These are phyloP conservation scores for Clytia hemisphaerica DNA, from an alignment of 30 jellyfish, hydroid and myxozoan species.

Conservation along the genomic window DNA sequence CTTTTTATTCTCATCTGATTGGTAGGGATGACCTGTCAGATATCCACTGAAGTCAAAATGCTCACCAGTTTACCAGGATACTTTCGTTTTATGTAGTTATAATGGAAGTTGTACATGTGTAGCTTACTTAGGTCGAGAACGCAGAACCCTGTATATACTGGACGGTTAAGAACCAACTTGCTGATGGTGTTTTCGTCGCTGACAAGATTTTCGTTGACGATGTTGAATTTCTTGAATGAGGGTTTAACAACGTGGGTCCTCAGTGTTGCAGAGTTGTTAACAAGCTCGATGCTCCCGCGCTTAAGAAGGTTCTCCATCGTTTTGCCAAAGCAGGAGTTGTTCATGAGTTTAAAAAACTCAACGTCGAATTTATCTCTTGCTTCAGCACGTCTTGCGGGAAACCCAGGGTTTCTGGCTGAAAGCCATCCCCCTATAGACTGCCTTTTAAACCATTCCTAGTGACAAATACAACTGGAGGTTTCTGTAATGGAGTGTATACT, in stretches of 20 bases:
- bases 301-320: slow-evolving; percentile 50
- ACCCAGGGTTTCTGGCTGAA: slow-evolving; percentile 46
- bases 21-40: neutral
- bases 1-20: neutral
- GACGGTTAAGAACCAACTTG: too few species aligned
- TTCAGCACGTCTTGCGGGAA: slow-evolving; percentile 16
- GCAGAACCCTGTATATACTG: neutral
- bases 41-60: neutral
- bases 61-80: neutral
- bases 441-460: too few species aligned
- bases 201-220: slow-evolving; percentile 26
- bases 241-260: slow-evolving; percentile 31
- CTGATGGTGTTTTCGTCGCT: too few species aligned
- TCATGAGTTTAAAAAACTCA: slow-evolving; percentile 39
- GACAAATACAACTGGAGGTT: too few species aligned
- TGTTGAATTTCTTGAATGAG: slow-evolving; percentile 17
- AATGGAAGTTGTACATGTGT: slow-evolving; percentile 2
- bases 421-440: slow-evolving; percentile 34
- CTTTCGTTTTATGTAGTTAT: neutral
- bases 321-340: slow-evolving; percentile 48
- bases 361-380: slow-evolving; percentile 43
- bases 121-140: neutral
- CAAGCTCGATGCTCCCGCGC: too few species aligned
- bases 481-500: slow-evolving; percentile 37
- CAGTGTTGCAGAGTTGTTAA: neutral